Conservation (phyloP, 2,888 invertebrate species). For the Geophilus truncorum region DNA sequence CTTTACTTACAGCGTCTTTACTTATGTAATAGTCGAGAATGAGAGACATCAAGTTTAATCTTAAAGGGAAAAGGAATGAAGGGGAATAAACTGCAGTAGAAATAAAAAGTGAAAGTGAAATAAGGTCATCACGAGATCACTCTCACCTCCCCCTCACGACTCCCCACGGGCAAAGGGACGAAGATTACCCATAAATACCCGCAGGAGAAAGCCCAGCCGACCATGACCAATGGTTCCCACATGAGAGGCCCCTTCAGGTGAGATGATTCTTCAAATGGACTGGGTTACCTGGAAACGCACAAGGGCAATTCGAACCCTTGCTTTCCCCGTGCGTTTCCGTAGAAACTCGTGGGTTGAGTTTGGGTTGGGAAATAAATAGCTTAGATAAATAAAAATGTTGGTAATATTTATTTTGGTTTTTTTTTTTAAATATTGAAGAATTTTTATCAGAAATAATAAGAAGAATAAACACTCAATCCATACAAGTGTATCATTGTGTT, state of each 20-base stretch:
- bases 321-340: not conserved
- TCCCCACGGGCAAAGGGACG: not conserved
- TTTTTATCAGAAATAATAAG: not conserved
- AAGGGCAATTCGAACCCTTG: not conserved
- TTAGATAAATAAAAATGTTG: too few relatives aligned
- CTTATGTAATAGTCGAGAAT: too few relatives aligned
- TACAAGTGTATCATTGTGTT: slow-evolving; percentile 27
- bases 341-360: not conserved
- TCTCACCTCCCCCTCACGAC: not conserved
- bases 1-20: too few relatives aligned
- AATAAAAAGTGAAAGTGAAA: slow-evolving; percentile 2
- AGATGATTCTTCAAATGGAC: slow-evolving; percentile 14
- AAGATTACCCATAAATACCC: slow-evolving; percentile 21
- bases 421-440: not conserved
- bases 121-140: not conserved
- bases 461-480: not conserved
- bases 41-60: too few relatives aligned
- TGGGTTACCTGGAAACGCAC: slow-evolving; percentile 7
- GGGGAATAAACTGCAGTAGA: not conserved
- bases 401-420: not conserved
- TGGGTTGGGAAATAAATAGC: not conserved
- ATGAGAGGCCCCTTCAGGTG: not conserved
- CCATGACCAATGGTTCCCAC: slow-evolving; percentile 1
- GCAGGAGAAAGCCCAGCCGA: not conserved
- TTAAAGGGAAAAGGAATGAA: not conserved